Evolutionary conservation across 1,140 invertebrate genomes (phyloP).

Genomic region (Globodera rostochiensis): DNA sequence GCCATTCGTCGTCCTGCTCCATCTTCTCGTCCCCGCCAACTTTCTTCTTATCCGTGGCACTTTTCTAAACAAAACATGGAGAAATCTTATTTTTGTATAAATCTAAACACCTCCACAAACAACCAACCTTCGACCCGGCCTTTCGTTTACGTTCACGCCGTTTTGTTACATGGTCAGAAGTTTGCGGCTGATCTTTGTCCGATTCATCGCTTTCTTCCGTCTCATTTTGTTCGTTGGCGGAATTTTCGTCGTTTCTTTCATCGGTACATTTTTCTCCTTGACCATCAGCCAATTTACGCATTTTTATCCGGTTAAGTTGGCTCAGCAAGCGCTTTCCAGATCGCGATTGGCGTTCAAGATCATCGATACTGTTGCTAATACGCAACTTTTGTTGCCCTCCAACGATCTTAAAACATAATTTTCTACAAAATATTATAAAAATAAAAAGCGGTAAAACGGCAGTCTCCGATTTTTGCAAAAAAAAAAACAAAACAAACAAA

Average conservation of each 20-base stretch:
- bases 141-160: neutral
- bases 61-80: neutral
- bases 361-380: neutral
- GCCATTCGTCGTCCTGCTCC: constrained; percentile 1
- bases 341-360: constrained; percentile 9
- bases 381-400: no score
- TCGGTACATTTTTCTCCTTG: neutral
- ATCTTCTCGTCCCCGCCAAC: neutral
- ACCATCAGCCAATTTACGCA: neutral
- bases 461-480: neutral
- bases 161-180: neutral
- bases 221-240: no score
- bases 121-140: neutral
- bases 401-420: neutral
- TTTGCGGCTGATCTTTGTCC: neutral
- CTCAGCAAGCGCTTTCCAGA: neutral
- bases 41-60: neutral
- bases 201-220: neutral
- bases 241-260: neutral
- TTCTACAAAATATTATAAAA: no score
- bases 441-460: neutral
- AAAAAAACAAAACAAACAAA: no score
- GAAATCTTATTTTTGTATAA: constrained; percentile 18
- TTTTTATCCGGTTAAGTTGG: neutral
- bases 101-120: neutral